These are phyloP conservation scores for Odocoileus hemionus DNA, from an alignment of 2,113 vertebrate species.

Conservation along the genomic window DNA sequence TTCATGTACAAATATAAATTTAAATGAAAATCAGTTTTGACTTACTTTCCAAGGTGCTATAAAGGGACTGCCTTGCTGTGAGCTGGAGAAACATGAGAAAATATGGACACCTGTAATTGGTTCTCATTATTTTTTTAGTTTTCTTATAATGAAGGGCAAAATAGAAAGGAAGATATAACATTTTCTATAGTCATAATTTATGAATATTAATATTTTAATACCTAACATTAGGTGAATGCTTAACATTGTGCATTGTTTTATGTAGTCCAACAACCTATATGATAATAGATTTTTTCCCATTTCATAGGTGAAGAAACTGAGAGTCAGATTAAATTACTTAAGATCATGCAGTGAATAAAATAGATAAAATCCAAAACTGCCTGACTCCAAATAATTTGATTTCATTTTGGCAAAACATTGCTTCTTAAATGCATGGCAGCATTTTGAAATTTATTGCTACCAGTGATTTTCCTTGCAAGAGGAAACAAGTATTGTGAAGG, in stretches of 20 bases:
- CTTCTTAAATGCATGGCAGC: constrained; percentile 34
- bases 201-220: constrained; percentile 42
- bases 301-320: constrained; percentile 49
- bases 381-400: constrained; percentile 34
- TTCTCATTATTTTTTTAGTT: not conserved
- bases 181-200: not conserved
- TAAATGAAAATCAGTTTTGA: not conserved
- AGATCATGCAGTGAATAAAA: constrained; percentile 38
- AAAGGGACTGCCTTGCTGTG: not conserved
- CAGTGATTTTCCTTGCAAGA: constrained; percentile 44
- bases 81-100: constrained; percentile 4
- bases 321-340: constrained; percentile 46
- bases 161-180: not conserved
- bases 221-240: constrained; percentile 3
- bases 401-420: constrained; percentile 54
- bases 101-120: not conserved
- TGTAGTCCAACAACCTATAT: not conserved
- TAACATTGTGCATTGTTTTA: not conserved
- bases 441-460: constrained; percentile 45
- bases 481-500: constrained; percentile 25
- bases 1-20: not conserved
- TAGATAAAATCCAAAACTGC: constrained; percentile 37
- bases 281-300: constrained; percentile 15
- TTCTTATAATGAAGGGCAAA: not conserved
- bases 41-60: not conserved